Percentiles rank a stretch among this genome's conserved stretches.
phyloP scores from a whole-genome alignment of 2,797 vertebrate genomes.

The Chloroceryle inda region DNA sequence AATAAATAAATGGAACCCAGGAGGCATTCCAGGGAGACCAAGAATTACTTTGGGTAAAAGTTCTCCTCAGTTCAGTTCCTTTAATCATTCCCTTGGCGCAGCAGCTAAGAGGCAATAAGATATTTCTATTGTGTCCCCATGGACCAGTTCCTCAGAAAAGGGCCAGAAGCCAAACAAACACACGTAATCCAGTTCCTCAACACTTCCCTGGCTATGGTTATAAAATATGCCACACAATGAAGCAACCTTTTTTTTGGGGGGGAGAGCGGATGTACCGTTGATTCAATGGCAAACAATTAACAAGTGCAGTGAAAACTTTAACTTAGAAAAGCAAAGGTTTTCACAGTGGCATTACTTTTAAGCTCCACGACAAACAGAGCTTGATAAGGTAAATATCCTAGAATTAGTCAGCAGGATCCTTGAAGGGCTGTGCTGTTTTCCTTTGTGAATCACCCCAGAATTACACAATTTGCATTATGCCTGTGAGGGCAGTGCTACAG shows the following conservation, averaged over 20 bases:
- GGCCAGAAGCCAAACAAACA: not conserved
- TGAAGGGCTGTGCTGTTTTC: slow-evolving; percentile 44
- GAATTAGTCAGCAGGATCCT: slow-evolving; percentile 24
- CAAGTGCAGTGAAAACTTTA: not conserved
- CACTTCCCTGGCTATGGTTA: not conserved
- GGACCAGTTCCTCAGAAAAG: not conserved
- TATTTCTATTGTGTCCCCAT: not conserved
- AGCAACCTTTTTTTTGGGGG: not conserved
- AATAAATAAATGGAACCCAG: slow-evolving; percentile 2
- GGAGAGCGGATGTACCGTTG: not conserved
- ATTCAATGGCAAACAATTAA: not conserved
- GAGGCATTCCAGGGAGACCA: not conserved
- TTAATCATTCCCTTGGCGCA: not conserved
- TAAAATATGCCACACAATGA: not conserved
- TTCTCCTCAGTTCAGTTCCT: not conserved
- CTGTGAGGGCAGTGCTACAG: not conserved
- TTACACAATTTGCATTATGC: not conserved
- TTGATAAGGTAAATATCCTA: slow-evolving; percentile 43
- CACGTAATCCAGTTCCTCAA: not conserved
- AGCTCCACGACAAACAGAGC: not conserved
- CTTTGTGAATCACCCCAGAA: slow-evolving; percentile 42
- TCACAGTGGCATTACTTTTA: not conserved
- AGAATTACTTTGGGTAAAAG: not conserved
- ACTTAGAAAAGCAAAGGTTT: not conserved
- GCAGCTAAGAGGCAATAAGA: slow-evolving; percentile 2